Base-by-base conservation (phyloP, 2,113 vertebrate genomes). In the Xiphophorus couchianus region DNA sequence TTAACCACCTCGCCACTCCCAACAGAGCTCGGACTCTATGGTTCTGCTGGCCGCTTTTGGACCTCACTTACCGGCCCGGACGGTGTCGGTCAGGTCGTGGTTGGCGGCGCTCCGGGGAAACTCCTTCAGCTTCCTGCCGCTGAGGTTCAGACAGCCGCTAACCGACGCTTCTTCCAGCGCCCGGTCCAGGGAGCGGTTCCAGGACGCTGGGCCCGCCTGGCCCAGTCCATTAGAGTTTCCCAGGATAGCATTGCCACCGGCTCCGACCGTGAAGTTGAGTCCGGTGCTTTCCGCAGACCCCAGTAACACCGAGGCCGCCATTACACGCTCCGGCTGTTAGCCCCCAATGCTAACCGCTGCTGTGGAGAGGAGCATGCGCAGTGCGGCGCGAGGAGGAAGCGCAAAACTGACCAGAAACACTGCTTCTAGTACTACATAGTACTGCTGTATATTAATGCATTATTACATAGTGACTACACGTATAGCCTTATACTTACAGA, bases 71-170 rank as follows among this genome's bases (percentile, higher is more conserved):
- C 97, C 98, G 80, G 97, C 96, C 85, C 95, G 95, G 62, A 96
- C 98, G 80, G 96, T 98, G 95, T 99, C 98, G 84, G 96, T 97
- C 62, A 99, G 95, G 93, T 99, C 98, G 95, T 97, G 97, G 93
- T 93, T 95, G 87, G 93, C 94, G 84, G 97, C 96, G 93, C 96
- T 96, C 88, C 97, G 95, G 88, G 98, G 98, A 82, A 98, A 99
- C 94, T 99, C 98, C 91, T 97, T 96, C 91, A 99, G 96, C 86
- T 99, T 99, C 96, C 98, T 96, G 96, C 97, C 97, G 94, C 97
- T 98, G 77, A 99, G 93, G 89, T 95, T 98, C 64, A 98, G 96
- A 61, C 92, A 90, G 65, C 98, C 97, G 76, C 96, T 98, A 77
- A 95, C 93, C 77, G 96, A 93, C 66, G 97, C 97, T 91, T 99